Evolutionary conservation across 2,113 vertebrate genomes (phyloP), one percentile per base, ranked within the genome.

Genomic region (Muntiacus muntjak): DNA sequence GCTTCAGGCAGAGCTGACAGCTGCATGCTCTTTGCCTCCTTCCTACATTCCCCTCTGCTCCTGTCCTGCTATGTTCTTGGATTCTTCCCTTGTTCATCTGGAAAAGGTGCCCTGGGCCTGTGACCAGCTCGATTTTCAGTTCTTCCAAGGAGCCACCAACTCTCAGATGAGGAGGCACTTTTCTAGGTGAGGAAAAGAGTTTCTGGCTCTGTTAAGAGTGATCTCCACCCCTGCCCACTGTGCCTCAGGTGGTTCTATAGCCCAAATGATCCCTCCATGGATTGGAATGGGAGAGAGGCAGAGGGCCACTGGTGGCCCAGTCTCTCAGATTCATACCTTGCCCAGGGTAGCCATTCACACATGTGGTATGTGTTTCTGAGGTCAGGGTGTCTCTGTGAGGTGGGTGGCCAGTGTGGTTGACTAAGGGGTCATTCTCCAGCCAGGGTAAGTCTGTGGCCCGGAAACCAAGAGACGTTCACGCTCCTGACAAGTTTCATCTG

Each of bases 381-480:
- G 87, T 93, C 21, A 33, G 67, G 84, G 55, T 67, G 12, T 79
- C 71, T 96, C 94, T 94, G 47, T 83, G 88, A 95, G 94, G 94
- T 92, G 85, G 67, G 79, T 88, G 71, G 47, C 89, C 91, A 71
- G 17, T 93, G 95, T 89, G 93, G 97, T 90, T 93, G 54, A 15
- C 71, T 82, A 55, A 97, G 57, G 40, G 97, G 86, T 97, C 97
- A 95, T 94, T 86, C 78, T 97, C 60, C 45, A 93, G 91, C 94
- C 96, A 91, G 76, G 64, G 25, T 52, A 89, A 82, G 83, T 92
- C 89, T 97, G 71, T 95, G 97, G 93, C 82, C 91, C 62, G 57
- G 82, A 97, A 97, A 97, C 83, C 88, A 67, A 94, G 64, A 85
- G 58, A 96, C 43, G 19, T 60, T 93, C 89, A 82, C 25, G 43